phyloP scores from a whole-genome alignment of 2,888 invertebrate genomes.

The Ceratothoa steindachneri region DNA sequence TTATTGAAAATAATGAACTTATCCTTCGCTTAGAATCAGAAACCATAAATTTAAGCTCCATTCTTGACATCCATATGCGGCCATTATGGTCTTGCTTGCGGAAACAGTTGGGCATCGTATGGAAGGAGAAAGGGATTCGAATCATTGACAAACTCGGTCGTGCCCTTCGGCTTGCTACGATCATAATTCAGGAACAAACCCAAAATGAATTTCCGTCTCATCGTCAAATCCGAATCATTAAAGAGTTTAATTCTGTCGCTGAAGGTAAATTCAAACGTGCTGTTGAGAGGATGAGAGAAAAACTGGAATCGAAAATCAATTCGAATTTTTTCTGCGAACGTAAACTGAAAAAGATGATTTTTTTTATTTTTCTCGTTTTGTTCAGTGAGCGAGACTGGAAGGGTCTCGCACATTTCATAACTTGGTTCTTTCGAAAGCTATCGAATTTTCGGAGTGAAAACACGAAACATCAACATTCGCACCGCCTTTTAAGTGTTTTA shows the following conservation, averaged over 20 bases:
- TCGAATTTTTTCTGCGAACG: background rate
- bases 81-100: background rate
- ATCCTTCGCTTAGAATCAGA: background rate
- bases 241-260: background rate
- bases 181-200: background rate
- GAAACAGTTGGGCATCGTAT: background rate
- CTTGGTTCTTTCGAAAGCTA: conserved; percentile 1
- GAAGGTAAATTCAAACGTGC: background rate
- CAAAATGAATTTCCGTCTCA: background rate
- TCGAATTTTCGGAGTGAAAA: background rate
- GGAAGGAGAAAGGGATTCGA: background rate
- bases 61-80: background rate
- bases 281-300: background rate
- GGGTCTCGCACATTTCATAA: background rate
- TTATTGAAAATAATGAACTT: background rate
- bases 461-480: no score
- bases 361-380: background rate
- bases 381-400: background rate
- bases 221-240: background rate
- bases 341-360: background rate
- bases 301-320: background rate
- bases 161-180: background rate
- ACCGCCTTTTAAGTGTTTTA: no score
- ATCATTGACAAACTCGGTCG: background rate
- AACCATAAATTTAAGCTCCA: background rate